Evolutionary conservation across 2,888 invertebrate genomes (phyloP), one percentile per base, ranked within the genome.

Genomic region (Sussaba pulchella): DNA sequence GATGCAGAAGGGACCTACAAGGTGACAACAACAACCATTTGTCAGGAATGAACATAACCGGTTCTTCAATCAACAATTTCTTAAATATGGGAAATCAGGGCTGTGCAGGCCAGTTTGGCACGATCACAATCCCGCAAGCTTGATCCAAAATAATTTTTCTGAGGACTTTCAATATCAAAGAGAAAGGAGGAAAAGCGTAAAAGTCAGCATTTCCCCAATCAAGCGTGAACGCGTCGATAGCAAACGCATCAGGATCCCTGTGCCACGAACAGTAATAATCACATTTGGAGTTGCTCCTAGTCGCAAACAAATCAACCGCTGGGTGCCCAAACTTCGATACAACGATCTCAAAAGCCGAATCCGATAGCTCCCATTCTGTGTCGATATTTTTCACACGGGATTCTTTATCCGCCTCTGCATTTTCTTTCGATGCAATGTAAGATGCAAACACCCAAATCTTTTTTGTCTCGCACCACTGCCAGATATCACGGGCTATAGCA

Each of bases 291-390:
- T 84, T 85, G 2, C 17, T 54, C 43, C 84, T 57, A 1, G 75
- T 36, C n/a, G 82, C 83, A 26, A 85, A 86, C 14, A 84, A 21
- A 39, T 85, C 85, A 8, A 85, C 67, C 1, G 67, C 26, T 45
- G 83, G 80, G 17, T 12, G 2, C 0, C 84, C 82, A 12, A 83
- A 81, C 8, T 4, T 26, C 1, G 24, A 26, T 2, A 39, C 6
- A 59, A 83, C 76, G 9, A 0, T 50, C 5, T 74, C 39, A 45
- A 78, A 85, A 1, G 61, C 75, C 5, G 19, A 26, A 10, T 41
- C 43, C 3, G 82, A 59, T 9, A 82, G 26, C 54, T 31, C 31
- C 31, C 31, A 31, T 31, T 31, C 31, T 6, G 31, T 31, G 6
- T 31, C 31, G 2, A 31, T 31, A 31, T 31, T 31, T 31, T 31